A percentile compares a stretch with the other conserved stretches of the same genome.
Evolutionary conservation across 2,113 vertebrate genomes (phyloP).

Genomic region (Jacana jacana): DNA sequence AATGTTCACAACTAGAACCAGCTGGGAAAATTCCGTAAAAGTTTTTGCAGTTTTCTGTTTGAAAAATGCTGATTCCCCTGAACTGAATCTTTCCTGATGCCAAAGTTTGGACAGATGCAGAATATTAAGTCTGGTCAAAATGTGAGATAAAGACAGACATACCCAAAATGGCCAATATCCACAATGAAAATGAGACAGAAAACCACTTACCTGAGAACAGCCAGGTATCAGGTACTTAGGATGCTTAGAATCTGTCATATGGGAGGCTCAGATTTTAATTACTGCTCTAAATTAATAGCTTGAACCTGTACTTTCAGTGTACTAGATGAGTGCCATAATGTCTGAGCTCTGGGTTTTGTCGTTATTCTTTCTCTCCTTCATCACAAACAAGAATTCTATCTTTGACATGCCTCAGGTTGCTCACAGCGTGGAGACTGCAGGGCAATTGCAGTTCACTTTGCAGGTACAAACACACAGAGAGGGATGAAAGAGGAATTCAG

Average conservation of each 20-base stretch:
- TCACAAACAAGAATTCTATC: not conserved
- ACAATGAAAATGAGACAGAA: not conserved
- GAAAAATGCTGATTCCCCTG: not conserved
- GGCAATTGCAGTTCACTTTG: not conserved
- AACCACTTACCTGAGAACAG: not conserved
- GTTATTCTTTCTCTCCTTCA: not conserved
- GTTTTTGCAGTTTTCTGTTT: not conserved
- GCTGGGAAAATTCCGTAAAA: not conserved
- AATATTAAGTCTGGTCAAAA: not conserved
- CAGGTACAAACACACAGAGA: not conserved
- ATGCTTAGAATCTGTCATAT: not conserved
- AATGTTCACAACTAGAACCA: not conserved
- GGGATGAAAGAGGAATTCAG: not conserved
- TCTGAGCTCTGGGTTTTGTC: not conserved
- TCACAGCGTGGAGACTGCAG: not conserved
- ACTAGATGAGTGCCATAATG: not conserved
- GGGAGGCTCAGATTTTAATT: not conserved
- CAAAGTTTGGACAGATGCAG: not conserved
- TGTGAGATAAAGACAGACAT: not conserved
- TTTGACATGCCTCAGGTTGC: not conserved
- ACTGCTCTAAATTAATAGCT: not conserved
- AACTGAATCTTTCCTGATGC: not conserved
- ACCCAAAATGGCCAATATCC: not conserved
- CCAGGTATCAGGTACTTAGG: not conserved
- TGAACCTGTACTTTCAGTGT: not conserved